Evolutionary conservation across 2,113 vertebrate genomes (phyloP), one percentile per base, ranked within the genome.

Genomic region (Cavia aperea): DNA sequence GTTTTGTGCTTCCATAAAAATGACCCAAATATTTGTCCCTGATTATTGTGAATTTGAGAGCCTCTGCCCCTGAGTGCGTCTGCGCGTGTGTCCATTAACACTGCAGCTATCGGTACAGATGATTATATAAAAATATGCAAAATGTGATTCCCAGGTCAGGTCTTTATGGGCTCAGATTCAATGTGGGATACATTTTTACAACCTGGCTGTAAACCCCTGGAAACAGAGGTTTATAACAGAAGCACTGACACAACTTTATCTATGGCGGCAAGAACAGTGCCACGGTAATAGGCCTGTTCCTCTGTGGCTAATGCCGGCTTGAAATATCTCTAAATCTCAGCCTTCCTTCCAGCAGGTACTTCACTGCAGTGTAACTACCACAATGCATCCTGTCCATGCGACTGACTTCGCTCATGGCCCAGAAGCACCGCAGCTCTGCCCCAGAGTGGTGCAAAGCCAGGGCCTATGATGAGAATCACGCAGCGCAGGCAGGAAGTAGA

Each of bases 161-260:
- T 93, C 96, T 97, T 97, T 96, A 96, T 97, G 96, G 97, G 97
- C 94, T 96, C 95, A 89, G 96, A 92, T 89, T 89, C 94, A 94
- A 95, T 77, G 90, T 96, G 49, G 19, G 97, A 96, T 96, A 90
- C 89, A 92, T 96, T 98, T 97, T 98, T 97, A 97, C 95, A 96
- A 96, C 96, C 92, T 81, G 16, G 84, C 95, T 97, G 95, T 96
- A 97, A 98, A 97, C 95, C 94, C 96, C 94, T 94, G 73, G 96
- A 97, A 97, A 96, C 95, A 97, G 96, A 96, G 96, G 21, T 95
- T 97, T 31, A 94, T 97, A 97, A 97, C 96, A 96, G 97, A 97
- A 97, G 95, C 96, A 92, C 86, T 97, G 97, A 97, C 97, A 97
- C 94, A 33, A 75, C 95, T 95, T 97, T 98, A 97, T 96, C 97